Evolutionary conservation across 1,140 invertebrate genomes (phyloP).

Genomic region (Danaus plexippus): DNA sequence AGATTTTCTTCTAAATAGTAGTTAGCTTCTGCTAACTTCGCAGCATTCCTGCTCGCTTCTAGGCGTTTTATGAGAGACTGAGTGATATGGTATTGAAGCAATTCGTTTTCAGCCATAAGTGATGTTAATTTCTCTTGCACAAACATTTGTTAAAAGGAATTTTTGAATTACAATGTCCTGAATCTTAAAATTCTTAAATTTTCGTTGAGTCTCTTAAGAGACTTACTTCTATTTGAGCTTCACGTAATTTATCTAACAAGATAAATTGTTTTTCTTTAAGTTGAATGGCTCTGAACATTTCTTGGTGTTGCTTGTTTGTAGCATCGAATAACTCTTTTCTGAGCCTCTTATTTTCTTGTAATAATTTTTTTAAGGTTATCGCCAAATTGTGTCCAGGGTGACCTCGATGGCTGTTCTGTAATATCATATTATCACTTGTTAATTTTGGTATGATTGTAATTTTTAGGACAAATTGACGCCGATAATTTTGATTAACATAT

Average conservation of each 20-base stretch:
- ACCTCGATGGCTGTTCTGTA: slow-evolving; percentile 4
- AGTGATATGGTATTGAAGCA: slow-evolving; percentile 33
- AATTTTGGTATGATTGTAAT: slow-evolving; percentile 5
- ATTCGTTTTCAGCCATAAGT: slow-evolving; percentile 37
- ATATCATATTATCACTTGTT: slow-evolving; percentile 16
- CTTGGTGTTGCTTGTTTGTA: slow-evolving; percentile 54
- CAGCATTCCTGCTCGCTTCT: slow-evolving; percentile 42
- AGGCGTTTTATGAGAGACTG: slow-evolving; percentile 36
- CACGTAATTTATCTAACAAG: slow-evolving; percentile 32
- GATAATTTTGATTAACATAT: no score
- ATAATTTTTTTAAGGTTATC: slow-evolving; percentile 24
- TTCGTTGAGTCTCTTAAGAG: slow-evolving; percentile 19
- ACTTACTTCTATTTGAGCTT: slow-evolving; percentile 32
- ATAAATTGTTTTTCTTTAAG: slow-evolving; percentile 40
- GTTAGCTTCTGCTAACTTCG: slow-evolving; percentile 43
- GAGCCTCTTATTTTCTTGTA: slow-evolving; percentile 38
- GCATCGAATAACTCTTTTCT: slow-evolving; percentile 30
- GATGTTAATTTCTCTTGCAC: slow-evolving; percentile 24
- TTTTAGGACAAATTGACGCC: not conserved
- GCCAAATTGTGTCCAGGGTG: no score
- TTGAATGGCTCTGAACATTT: slow-evolving; percentile 57
- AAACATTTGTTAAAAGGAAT: slow-evolving; percentile 12
- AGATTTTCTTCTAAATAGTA: slow-evolving; percentile 35
- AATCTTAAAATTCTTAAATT: slow-evolving; percentile 5
- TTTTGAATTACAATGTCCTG: slow-evolving; percentile 4